Evolutionary conservation across 2,797 vertebrate genomes (phyloP).

Genomic region (Enteromius afrohamiltoni): DNA sequence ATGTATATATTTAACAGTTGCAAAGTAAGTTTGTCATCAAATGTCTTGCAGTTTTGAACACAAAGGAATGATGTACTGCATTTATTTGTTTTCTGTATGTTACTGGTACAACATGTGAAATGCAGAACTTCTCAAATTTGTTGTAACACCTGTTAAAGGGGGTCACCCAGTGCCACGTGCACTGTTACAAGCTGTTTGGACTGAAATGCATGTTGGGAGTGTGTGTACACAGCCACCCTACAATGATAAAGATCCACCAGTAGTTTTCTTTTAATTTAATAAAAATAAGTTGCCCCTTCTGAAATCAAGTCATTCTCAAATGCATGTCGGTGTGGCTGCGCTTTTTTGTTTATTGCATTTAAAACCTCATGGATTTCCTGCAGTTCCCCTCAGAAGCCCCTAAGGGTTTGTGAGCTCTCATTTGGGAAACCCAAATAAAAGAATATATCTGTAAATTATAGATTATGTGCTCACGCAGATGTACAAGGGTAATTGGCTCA

Average conservation of each 20-base stretch:
- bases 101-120: not conserved
- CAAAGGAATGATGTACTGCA: not conserved
- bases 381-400: not conserved
- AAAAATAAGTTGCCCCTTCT: no score
- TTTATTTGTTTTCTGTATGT: not conserved
- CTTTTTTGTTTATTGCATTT: not conserved
- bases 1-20: not conserved
- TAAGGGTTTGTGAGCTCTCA: not conserved
- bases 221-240: no score
- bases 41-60: not conserved
- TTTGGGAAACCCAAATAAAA: not conserved
- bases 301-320: no score
- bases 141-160: no score
- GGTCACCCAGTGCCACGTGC: no score
- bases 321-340: no score
- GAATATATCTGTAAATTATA: not conserved
- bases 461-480: slow-evolving; percentile 19
- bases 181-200: no score
- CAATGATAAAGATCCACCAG: no score
- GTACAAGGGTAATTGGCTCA: slow-evolving; percentile 31
- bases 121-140: not conserved
- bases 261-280: no score
- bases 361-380: not conserved
- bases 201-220: no score
- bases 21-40: not conserved